Percentiles rank a stretch among this genome's conserved stretches.
Conservation (phyloP, 2,113 vertebrate genomes). For the Recurvirostra avosetta region DNA sequence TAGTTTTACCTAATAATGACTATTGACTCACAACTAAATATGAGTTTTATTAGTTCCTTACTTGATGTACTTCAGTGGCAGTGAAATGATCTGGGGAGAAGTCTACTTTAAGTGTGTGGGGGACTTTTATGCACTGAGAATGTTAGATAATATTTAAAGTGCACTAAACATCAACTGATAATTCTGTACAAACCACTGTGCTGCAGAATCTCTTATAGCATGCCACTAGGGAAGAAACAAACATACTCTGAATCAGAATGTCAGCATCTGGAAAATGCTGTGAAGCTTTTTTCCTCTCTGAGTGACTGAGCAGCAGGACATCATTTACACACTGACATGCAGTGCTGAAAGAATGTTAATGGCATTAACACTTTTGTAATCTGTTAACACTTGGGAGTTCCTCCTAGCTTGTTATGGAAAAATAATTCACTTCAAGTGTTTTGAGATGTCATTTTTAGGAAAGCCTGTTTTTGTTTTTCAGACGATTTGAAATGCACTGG, state of each 20-base stretch:
- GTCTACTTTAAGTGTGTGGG: not conserved
- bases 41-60: not conserved
- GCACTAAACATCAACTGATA: not conserved
- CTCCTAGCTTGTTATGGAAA: not conserved
- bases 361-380: constrained; percentile 57
- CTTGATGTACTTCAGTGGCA: not conserved
- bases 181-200: not conserved
- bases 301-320: constrained; percentile 45
- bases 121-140: not conserved
- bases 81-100: not conserved
- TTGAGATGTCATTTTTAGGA: not conserved
- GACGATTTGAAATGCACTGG: not conserved
- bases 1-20: not conserved
- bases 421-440: not conserved
- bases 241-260: not conserved
- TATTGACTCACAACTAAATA: not conserved
- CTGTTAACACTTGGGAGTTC: constrained; percentile 43
- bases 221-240: not conserved
- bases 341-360: constrained; percentile 46
- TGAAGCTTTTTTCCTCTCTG: not conserved
- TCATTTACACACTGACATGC: constrained; percentile 30
- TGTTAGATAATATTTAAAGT: not conserved
- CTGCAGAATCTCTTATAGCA: not conserved
- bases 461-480: not conserved
- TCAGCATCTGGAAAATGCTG: constrained; percentile 39